Conservation (phyloP, 1,140 invertebrate genomes). For the Drosophila melanica region DNA sequence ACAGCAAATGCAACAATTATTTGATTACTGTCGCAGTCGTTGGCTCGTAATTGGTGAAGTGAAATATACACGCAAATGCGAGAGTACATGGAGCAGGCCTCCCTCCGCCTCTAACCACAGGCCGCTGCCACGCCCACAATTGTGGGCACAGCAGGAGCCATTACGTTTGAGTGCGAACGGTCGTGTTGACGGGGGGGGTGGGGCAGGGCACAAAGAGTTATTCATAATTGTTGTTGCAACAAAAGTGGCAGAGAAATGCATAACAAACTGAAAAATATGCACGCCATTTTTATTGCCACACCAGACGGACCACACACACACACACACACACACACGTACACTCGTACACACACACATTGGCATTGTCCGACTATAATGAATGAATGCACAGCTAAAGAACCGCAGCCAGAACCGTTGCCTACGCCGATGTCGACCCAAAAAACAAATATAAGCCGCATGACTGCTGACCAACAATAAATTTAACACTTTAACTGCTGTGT, state of each 20-base stretch:
- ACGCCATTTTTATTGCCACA: conserved; percentile 80
- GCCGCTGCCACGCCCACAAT: conserved; percentile 35
- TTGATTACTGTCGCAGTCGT: conserved; percentile 76
- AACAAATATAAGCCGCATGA: conserved; percentile 73
- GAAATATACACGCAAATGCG: conserved; percentile 60
- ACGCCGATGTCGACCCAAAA: conserved; percentile 49
- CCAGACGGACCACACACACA: conserved; percentile 52
- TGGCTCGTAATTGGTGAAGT: conserved; percentile 68
- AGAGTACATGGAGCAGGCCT: conserved; percentile 20
- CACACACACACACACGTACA: conserved; percentile 12
- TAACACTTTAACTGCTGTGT: conserved; percentile 76
- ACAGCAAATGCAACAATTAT: conserved; percentile 78
- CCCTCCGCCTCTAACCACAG: conserved; percentile 16
- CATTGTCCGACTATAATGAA: conserved; percentile 65
- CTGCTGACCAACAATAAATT: conserved; percentile 75
- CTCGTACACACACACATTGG: conserved; percentile 4
- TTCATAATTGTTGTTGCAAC: conserved; percentile 80
- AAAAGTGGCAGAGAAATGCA: conserved; percentile 77
- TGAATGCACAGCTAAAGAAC: conserved; percentile 77
- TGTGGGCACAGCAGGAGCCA: conserved; percentile 51
- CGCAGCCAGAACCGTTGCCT: conserved; percentile 60
- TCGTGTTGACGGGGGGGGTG: no score
- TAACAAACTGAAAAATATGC: conserved; percentile 81
- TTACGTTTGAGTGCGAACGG: no score
- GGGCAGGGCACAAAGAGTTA: conserved; percentile 48